Base-by-base conservation (phyloP, 2,888 invertebrate species). In the Zelleria hepariella region DNA sequence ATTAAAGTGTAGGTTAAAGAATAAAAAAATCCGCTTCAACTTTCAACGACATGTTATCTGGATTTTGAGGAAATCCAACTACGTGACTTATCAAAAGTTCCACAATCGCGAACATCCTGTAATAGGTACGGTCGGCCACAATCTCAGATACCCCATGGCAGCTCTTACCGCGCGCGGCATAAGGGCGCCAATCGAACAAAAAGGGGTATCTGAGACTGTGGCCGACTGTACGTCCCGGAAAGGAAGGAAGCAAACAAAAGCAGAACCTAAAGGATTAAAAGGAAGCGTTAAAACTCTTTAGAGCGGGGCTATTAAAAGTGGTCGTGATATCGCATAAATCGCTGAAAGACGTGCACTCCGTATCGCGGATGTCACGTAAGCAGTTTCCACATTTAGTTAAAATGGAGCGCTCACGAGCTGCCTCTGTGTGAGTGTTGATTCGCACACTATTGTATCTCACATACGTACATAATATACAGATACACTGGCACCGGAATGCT, bases 361-460 rank as follows among this genome's bases (percentile, higher is more conserved):
- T 68, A 68, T 70, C 69, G 62, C 66, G 67, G 69, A 72, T 74
- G 75, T 75, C 78, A 74, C 74, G 77, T 78, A 73, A 67, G 68
- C 71, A 70, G 69, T 75, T 77, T 77, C 77, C 78, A 78, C 73
- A 70, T 79, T 74, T 77, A 77, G 72, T 72, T 67, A 68, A 74
- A 72, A 76, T 68, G 68, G 65, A 67, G 64, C 65, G 64, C 64
- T 65, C 68, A 67, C 67, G 60, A 65, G 66, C 68, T 67, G 64
- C 65, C 23, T 10, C 5, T 51, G 21, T 51, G 7, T 51, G 23
- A 51, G 23, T 51, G 23, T 20, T 6, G 20, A 51, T 25, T 59
- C 23, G 32, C 49, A 18, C 26, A 51, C 25, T 6, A 5, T 27
- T 32, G 20, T n/a, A 21, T 21, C 21, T 18, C 56, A 32, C 20